Conservation (phyloP, 2,888 invertebrate species). For the Tromatobia lineatoria region DNA sequence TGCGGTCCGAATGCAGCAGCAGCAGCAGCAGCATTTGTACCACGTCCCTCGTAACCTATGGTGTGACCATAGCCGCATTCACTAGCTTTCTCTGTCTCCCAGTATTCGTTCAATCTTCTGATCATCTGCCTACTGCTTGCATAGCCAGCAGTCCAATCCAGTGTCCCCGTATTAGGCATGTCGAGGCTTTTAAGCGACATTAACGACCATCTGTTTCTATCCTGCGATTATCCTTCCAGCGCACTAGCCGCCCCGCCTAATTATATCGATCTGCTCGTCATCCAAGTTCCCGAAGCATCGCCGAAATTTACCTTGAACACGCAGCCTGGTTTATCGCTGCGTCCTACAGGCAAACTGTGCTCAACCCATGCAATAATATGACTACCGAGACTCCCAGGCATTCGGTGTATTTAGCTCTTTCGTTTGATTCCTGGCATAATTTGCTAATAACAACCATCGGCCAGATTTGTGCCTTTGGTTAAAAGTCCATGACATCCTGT, state of each 20-base stretch:
- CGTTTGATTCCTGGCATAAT: constrained; percentile 26
- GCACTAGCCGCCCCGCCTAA: constrained; percentile 63
- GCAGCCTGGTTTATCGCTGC: constrained; percentile 39
- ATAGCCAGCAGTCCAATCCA: constrained; percentile 23
- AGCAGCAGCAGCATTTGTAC: constrained; percentile 21
- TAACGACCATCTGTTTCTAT: constrained; percentile 62
- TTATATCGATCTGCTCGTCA: constrained; percentile 65
- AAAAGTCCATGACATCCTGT: constrained; percentile 54
- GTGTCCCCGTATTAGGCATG: constrained; percentile 53
- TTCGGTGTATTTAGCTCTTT: constrained; percentile 12
- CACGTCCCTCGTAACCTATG: constrained; percentile 40
- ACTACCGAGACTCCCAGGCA: constrained; percentile 35
- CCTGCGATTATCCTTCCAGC: constrained; percentile 60
- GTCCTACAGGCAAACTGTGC: background rate
- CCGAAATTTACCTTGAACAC: constrained; percentile 60
- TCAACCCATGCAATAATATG: constrained; percentile 17
- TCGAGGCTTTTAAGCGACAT: constrained; percentile 65
- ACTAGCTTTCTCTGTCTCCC: constrained; percentile 52
- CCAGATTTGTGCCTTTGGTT: constrained; percentile 46
- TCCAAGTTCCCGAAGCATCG: constrained; percentile 52
- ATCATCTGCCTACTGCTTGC: constrained; percentile 18
- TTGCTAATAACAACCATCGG: constrained; percentile 58
- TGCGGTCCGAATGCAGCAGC: constrained; percentile 69
- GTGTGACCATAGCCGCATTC: constrained; percentile 54
- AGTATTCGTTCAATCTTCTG: constrained; percentile 44